Conservation (phyloP, 1,140 invertebrate genomes). For the Hestina assimilis region DNA sequence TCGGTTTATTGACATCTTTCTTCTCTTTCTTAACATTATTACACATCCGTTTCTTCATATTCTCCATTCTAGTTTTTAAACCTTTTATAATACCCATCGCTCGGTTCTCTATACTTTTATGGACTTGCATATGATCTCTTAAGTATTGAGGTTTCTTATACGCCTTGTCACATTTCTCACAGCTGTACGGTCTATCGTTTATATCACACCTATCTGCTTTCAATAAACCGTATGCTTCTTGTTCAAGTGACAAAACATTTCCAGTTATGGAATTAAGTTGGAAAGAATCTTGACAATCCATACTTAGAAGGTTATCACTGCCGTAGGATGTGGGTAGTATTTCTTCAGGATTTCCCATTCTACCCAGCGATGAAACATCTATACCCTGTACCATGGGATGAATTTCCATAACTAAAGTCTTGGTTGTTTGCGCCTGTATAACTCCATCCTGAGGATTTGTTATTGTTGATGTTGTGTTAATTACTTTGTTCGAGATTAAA, state of each 20-base stretch:
- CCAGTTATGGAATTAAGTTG: slow-evolving; percentile 71
- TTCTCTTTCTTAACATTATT: slow-evolving; percentile 23
- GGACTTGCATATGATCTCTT: slow-evolving; percentile 47
- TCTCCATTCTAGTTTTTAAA: slow-evolving; percentile 46
- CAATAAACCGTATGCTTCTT: slow-evolving; percentile 64
- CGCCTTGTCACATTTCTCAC: slow-evolving; percentile 55
- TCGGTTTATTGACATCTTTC: slow-evolving; percentile 5
- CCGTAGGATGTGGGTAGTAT: slow-evolving; percentile 50
- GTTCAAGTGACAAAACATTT: slow-evolving; percentile 60
- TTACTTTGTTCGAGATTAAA: slow-evolving; percentile 65
- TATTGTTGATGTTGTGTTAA: slow-evolving; percentile 59
- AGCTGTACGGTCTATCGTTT: slow-evolving; percentile 24
- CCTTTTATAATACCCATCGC: slow-evolving; percentile 48
- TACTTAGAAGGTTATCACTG: slow-evolving; percentile 28
- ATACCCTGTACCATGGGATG: slow-evolving; percentile 42
- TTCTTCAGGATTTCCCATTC: slow-evolving; percentile 57
- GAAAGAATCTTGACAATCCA: slow-evolving; percentile 47
- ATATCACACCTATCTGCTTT: slow-evolving; percentile 30
- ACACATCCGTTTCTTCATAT: slow-evolving; percentile 12
- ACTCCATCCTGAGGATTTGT: slow-evolving; percentile 49
- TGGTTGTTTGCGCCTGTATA: slow-evolving; percentile 52
- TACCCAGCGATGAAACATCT: slow-evolving; percentile 29
- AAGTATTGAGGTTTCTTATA: slow-evolving; percentile 32
- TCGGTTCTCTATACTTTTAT: slow-evolving; percentile 52
- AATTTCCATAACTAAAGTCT: slow-evolving; percentile 68